phyloP scores from a whole-genome alignment of 2,797 vertebrate species.

The Cyclopterus lumpus region DNA sequence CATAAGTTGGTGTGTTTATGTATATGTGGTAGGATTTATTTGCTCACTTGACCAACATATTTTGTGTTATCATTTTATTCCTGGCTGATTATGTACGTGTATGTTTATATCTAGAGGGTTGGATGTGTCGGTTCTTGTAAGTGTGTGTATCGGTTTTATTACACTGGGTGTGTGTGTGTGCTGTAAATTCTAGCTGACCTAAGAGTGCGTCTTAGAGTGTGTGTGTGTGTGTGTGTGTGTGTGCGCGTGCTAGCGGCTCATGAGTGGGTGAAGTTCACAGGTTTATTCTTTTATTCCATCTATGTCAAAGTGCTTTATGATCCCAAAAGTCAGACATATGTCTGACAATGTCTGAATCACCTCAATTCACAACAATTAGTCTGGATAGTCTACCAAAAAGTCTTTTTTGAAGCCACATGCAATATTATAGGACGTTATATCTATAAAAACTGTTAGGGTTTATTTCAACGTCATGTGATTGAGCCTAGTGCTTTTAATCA shows the following conservation, averaged over 20 bases:
- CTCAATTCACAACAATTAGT: slow-evolving; percentile 30
- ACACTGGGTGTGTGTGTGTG: slow-evolving; percentile 11
- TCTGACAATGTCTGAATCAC: slow-evolving; percentile 51
- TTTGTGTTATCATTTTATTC: not conserved
- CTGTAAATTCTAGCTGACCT: slow-evolving; percentile 40
- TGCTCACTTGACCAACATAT: not conserved
- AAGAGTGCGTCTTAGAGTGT: slow-evolving; percentile 1
- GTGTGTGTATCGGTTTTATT: slow-evolving; percentile 38
- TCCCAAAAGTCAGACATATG: slow-evolving; percentile 47
- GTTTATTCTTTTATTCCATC: slow-evolving; percentile 64
- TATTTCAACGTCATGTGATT: not conserved
- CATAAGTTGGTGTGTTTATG: not conserved
- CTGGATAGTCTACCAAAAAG: slow-evolving; percentile 5
- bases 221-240: not conserved
- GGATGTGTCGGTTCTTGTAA: not conserved
- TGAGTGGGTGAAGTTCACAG: slow-evolving; percentile 49
- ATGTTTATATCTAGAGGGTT: slow-evolving; percentile 8
- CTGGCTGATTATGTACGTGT: not conserved
- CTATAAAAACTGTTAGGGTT: not conserved
- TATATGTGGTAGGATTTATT: not conserved
- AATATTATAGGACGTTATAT: not conserved
- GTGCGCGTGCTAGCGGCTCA: slow-evolving; percentile 1
- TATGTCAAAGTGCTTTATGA: slow-evolving; percentile 57
- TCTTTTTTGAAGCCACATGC: not conserved
- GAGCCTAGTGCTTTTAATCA: not conserved